Evolutionary conservation across 1,140 invertebrate species (phyloP).

Genomic region (Lordiphosa clarofinis): DNA sequence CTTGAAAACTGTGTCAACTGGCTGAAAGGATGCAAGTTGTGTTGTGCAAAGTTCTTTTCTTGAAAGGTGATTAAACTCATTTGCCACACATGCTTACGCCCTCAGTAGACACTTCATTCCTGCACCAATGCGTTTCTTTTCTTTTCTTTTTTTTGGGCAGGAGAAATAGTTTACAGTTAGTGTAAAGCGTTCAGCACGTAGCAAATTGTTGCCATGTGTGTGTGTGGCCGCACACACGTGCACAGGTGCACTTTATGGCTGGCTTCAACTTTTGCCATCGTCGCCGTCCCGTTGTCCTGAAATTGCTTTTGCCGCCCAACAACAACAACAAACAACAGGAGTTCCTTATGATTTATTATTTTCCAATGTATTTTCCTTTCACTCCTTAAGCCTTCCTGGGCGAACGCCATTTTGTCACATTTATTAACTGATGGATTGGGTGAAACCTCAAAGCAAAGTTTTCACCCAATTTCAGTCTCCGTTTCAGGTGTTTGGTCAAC

Average conservation of each 20-base stretch:
- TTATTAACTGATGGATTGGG: conserved; percentile 72
- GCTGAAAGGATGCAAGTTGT: conserved; percentile 32
- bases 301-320: conserved; percentile 38
- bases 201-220: conserved; percentile 56
- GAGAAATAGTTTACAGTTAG: conserved; percentile 57
- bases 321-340: conserved; percentile 18
- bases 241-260: conserved; percentile 70
- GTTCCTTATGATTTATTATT: conserved; percentile 66
- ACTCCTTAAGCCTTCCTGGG: conserved; percentile 1
- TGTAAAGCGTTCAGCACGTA: conserved; percentile 51
- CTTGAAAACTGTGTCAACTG: conserved; percentile 71
- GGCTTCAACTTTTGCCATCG: conserved; percentile 55
- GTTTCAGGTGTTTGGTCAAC: conserved; percentile 46
- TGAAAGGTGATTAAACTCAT: conserved; percentile 72
- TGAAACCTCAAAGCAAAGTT: no score
- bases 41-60: conserved; percentile 36
- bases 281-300: conserved; percentile 30
- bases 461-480: neutral
- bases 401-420: conserved; percentile 48
- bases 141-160: conserved; percentile 25
- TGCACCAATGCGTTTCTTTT: conserved; percentile 10
- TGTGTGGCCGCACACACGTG: conserved; percentile 35
- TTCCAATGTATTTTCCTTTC: conserved; percentile 54
- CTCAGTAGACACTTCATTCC: conserved; percentile 10
- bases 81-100: conserved; percentile 44